Evolutionary conservation across 2,797 vertebrate species (phyloP), one percentile per base, ranked within the genome.

Genomic region (Linurgus olivaceus): DNA sequence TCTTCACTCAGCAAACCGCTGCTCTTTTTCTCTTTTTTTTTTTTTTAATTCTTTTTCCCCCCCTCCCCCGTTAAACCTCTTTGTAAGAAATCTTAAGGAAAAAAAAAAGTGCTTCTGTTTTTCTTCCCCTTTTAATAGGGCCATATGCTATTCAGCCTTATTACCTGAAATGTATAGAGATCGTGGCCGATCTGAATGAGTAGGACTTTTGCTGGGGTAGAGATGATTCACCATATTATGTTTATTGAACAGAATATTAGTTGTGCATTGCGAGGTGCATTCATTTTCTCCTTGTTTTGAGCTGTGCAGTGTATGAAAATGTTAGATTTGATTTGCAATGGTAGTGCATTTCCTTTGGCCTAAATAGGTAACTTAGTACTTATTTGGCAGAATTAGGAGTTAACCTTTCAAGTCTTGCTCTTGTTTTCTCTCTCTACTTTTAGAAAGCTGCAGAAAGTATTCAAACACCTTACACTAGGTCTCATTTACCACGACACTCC

Each of bases 101-200:
- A 6, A 33, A n/a, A 33, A 54, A 21, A 2, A 65, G 20, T n/a
- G 31, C 12, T 81, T 84, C 54, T 93, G 24, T 37, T 88, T 48
- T 76, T 81, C 58, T 62, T 23, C 9, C 10, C 10, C 17, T 26
- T 86, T 83, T 65, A 51, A 57, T 47, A 75, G 70, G 86, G 21
- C 40, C 31, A 7, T 87, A 33, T 45, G 40, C 42, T 63, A 35
- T 57, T 29, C 48, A 37, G 48, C 37, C 58, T 93, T 44, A 62
- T 81, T 86, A 61, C 58, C 40, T 77, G 88, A 85, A 87, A 91
- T 96, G 86, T 92, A 76, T 90, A 74, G 93, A 81, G 91, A 88
- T 89, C 80, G 68, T 18, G 19, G 73, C 66, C 6, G 17, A 86
- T 35, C 67, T 76, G 57, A 68, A 82, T 2, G 19, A 91, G 52